These are phyloP conservation scores for Malurus elegans DNA, from an alignment of 2,113 vertebrate species.

Conservation along the genomic window DNA sequence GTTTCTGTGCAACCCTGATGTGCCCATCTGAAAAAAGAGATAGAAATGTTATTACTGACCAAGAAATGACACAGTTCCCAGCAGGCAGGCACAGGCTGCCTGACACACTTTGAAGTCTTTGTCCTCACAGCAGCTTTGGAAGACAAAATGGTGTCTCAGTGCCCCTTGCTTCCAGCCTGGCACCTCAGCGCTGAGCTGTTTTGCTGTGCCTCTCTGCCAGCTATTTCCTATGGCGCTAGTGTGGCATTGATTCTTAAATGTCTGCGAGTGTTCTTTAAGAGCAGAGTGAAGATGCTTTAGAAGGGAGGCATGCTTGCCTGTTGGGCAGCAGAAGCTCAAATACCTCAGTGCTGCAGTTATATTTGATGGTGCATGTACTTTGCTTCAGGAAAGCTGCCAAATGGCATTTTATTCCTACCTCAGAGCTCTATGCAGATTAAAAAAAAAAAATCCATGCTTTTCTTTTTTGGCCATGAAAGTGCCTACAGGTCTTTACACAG, in stretches of 20 bases:
- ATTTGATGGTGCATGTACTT: not conserved
- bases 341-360: not conserved
- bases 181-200: not conserved
- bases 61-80: not conserved
- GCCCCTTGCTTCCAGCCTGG: not conserved
- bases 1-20: not conserved
- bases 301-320: not conserved
- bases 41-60: not conserved
- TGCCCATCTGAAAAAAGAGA: not conserved
- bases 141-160: not conserved
- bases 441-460: not conserved
- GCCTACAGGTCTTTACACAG: not conserved
- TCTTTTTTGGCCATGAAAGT: not conserved
- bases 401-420: constrained; percentile 26
- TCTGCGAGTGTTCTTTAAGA: not conserved
- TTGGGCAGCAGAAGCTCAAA: not conserved
- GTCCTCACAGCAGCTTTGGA: not conserved
- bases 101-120: not conserved
- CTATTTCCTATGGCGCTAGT: accelerated
- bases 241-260: not conserved
- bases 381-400: constrained; percentile 31
- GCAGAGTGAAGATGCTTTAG: not conserved
- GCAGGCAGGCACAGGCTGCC: not conserved
- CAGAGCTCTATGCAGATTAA: not conserved
- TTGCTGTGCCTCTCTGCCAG: not conserved